A percentile compares a stretch with the other conserved stretches of the same genome.
phyloP scores from a whole-genome alignment of 2,113 vertebrate species.

The Ciconia maguari region DNA sequence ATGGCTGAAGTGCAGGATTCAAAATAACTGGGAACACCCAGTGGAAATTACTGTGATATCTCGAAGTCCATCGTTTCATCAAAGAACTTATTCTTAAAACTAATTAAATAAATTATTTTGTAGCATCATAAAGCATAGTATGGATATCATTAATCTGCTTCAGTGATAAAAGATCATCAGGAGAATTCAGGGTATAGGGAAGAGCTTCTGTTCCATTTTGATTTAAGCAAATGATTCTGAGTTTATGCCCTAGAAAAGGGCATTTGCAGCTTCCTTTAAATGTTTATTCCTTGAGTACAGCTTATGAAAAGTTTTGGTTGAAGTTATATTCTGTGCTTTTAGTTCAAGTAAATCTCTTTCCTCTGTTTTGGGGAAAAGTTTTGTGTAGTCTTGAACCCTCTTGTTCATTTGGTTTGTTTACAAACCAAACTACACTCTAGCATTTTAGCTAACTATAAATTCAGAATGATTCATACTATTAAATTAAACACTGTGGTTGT shows the following conservation, averaged over 20 bases:
- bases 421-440: background rate
- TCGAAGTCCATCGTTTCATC: background rate
- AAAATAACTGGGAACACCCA: background rate
- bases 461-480: background rate
- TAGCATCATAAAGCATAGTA: background rate
- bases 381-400: background rate
- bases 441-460: background rate
- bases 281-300: background rate
- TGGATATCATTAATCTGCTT: background rate
- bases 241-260: background rate
- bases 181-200: background rate
- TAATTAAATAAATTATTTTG: background rate
- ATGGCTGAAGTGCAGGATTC: background rate
- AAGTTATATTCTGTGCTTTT: background rate
- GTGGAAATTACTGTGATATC: background rate
- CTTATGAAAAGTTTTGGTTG: background rate
- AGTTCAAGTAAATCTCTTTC: background rate
- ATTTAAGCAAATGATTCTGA: slow-evolving; percentile 35
- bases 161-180: background rate
- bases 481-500: slow-evolving; percentile 18
- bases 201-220: background rate
- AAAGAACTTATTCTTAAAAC: background rate
- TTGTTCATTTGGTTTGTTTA: slow-evolving; percentile 13
- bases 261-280: slow-evolving; percentile 14
- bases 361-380: background rate